Evolutionary conservation across 1,140 invertebrate species (phyloP), one percentile per base, ranked within the genome.

Genomic region (Plectrocnemia conspersa): DNA sequence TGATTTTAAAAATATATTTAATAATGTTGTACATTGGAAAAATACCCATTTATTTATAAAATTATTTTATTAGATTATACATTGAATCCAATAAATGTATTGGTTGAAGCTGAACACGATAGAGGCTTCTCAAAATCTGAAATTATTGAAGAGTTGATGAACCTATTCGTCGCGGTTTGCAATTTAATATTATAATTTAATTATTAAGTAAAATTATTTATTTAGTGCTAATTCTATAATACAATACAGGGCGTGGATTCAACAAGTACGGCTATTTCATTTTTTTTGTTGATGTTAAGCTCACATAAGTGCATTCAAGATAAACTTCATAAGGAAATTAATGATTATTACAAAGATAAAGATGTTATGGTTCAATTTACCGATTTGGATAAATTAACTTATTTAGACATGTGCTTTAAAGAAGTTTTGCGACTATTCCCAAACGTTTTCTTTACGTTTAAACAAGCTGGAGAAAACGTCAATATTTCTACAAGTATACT

Each of bases 351-450:
- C 4, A 29, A 46, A 22, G 15, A 60, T 35, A 45, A n/a, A 3
- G 24, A 52, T 10, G 16, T 15, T 2, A 7, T 36, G 9, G 7
- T 62, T 41, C 25, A 27, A 2, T 54, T 32, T 7, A 22, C 59
- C 9, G 46, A 63, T 29, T 23, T 60, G 1, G 33, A 57, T 48
- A 38, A 54, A 7, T 6, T 58, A 3, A 21, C 25, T 4, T 63
- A 63, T 36, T 19, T 56, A 13, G 42, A 63, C 22, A 36, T 54
- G 46, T 52, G 56, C 1, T 24, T 57, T 2, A 33, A 54, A 22
- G 61, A 63, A 48, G 49, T 54, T 0, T 21, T 63, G 36, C 52
- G 61, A 16, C 16, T 63, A 19, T 42, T 52, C 13, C 58, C 61
- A 16, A 7, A 15, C 22, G 42, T 29, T 7, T 29, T 29, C 27